Conservation (phyloP, 2,888 invertebrate species). For the Sarcophaga carnaria region DNA sequence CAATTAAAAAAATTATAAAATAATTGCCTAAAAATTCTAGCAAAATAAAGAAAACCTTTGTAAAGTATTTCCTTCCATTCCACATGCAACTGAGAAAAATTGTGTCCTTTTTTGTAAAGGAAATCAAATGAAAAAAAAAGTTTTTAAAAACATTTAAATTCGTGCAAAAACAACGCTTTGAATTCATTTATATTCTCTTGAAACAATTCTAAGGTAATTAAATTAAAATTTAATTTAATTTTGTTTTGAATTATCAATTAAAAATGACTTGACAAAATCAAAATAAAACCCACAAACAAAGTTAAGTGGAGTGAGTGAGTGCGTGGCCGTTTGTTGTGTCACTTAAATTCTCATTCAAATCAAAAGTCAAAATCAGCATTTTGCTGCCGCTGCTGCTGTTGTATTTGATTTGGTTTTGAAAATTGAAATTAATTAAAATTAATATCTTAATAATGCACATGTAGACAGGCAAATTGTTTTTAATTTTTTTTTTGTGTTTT, state of each 20-base stretch:
- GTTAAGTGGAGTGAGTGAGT: too few relatives aligned
- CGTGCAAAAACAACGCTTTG: background rate
- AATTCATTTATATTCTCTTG: background rate
- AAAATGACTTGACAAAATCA: background rate
- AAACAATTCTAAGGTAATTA: constrained; percentile 15
- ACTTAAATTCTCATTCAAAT: background rate
- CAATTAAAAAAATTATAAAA: too few relatives aligned
- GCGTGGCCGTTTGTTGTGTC: background rate
- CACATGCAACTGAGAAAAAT: constrained; percentile 7
- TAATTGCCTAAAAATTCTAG: background rate
- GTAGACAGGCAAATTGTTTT: constrained; percentile 32
- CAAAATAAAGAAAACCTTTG: constrained; percentile 5
- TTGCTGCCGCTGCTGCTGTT: background rate
- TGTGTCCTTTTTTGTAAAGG: background rate
- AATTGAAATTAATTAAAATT: constrained; percentile 49
- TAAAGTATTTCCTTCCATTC: too few relatives aligned
- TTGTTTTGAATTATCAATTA: background rate
- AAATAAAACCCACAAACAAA: constrained; percentile 23
- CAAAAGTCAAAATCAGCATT: too few relatives aligned
- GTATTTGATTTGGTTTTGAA: background rate
- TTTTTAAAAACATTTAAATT: background rate
- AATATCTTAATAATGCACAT: constrained; percentile 41
- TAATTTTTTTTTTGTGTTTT: background rate
- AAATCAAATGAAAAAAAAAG: background rate
- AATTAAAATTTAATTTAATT: background rate